Conservation (phyloP, 2,888 invertebrate species). For the Pseudeuparius sepicola region DNA sequence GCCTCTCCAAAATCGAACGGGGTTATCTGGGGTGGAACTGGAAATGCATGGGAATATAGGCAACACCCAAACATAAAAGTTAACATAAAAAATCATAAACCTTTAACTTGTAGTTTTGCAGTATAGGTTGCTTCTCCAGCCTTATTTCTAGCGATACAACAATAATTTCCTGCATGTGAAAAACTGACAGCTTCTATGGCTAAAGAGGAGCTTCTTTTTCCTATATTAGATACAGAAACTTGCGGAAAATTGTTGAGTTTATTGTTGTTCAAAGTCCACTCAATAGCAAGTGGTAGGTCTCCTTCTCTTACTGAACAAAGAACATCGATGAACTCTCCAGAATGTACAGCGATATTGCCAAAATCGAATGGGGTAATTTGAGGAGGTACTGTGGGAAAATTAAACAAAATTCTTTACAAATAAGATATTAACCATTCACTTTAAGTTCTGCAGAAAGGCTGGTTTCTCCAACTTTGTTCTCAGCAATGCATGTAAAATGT, state of each 20-base stretch:
- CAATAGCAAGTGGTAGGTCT: slow-evolving; percentile 52
- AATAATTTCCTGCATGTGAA: slow-evolving; percentile 63
- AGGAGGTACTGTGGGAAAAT: slow-evolving; percentile 46
- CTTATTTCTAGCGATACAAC: slow-evolving; percentile 52
- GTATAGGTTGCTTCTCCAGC: slow-evolving; percentile 31
- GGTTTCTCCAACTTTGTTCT: slow-evolving; percentile 43
- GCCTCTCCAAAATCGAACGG: slow-evolving; percentile 67
- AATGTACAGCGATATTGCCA: slow-evolving; percentile 51
- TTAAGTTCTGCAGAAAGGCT: slow-evolving; percentile 41
- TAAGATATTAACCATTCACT: slow-evolving; percentile 42
- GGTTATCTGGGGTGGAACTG: slow-evolving; percentile 68
- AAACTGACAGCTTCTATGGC: slow-evolving; percentile 56
- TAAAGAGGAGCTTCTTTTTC: slow-evolving; percentile 45
- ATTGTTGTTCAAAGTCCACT: slow-evolving; percentile 50
- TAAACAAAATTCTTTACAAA: slow-evolving; percentile 5
- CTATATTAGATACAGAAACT: slow-evolving; percentile 31
- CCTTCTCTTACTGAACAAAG: slow-evolving; percentile 55
- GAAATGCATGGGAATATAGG: slow-evolving; percentile 23
- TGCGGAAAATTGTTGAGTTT: slow-evolving; percentile 31
- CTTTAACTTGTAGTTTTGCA: slow-evolving; percentile 56
- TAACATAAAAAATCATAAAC: no score
- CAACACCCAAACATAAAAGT: no score
- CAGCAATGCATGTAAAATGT: slow-evolving; percentile 46
- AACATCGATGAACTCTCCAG: slow-evolving; percentile 52
- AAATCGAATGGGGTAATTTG: slow-evolving; percentile 56